Base-by-base conservation (phyloP, 2,113 vertebrate species). In the Acanthochromis polyacanthus region DNA sequence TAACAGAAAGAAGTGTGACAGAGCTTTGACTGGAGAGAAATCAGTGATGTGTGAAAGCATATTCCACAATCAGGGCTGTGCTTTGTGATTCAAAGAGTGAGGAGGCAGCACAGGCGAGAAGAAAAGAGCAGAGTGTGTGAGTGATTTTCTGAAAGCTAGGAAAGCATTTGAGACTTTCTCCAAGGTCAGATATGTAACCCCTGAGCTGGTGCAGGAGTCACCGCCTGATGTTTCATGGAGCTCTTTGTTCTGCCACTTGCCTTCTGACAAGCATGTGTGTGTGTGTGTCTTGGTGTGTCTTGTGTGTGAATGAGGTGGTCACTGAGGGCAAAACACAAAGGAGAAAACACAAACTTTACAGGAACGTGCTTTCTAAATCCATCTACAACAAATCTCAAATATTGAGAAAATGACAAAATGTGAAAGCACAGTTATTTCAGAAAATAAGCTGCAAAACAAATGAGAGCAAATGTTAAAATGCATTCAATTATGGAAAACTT, bases 1-100 rank as follows among this genome's bases (percentile, higher is more conserved):
- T n/a, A 14, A 11, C 22, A 74, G 56, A 67, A 36, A 71, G 66
- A 80, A 61, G 28, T 70, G 73, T 86, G 87, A 65, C 69, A 75
- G 55, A 62, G 48, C 62, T 62, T 65, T 51, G 61, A 79, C 28
- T 74, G 66, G 73, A 76, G 58, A 75, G 72, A 83, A 88, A 75
- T 76, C 85, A 84, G 68, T 80, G 72, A 77, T 81, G 88, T 91
- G 85, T 88, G 84, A 90, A 89, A 89, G 80, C 69, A 86, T 86
- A 87, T 90, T 87, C 84, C 45, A 81, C 74, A 75, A 81, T 73
- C 62, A 76, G 71, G 69, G 45, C 52, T 73, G 52, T 16, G 72
- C 75, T 87, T 81, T 89, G 75, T 86, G 71, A 82, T 77, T 80
- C 63, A 68, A 65, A 75, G 71, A 73, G 60, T 50, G 51, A 68